phyloP scores from a whole-genome alignment of 2,888 invertebrate species.

The Tricholauxania praeusta region DNA sequence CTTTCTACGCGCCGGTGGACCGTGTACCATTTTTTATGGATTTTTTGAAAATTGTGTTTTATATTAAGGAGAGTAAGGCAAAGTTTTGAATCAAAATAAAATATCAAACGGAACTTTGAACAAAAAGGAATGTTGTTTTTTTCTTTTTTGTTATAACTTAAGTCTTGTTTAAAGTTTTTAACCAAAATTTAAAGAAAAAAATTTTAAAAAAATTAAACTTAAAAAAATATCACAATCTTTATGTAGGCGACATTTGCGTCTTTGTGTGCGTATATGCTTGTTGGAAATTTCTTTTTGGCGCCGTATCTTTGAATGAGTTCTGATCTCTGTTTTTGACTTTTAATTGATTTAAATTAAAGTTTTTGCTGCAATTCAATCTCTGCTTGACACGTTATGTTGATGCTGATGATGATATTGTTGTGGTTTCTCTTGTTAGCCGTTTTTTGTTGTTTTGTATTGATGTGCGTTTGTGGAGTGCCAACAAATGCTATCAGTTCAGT shows the following conservation, averaged over 20 bases:
- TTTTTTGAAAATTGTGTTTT: not conserved
- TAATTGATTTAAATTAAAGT: slow-evolving; percentile 1
- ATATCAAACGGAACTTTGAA: not conserved
- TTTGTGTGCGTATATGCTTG: not conserved
- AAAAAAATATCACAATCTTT: slow-evolving; percentile 11
- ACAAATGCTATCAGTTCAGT: slow-evolving; percentile 8
- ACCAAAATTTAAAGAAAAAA: not conserved
- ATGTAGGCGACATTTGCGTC: not conserved
- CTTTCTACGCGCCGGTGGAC: slow-evolving; percentile 62
- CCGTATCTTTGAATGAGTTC: not conserved
- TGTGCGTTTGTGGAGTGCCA: slow-evolving; percentile 17
- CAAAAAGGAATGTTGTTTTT: slow-evolving; percentile 11
- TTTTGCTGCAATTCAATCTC: slow-evolving; percentile 13
- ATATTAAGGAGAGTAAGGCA: not conserved
- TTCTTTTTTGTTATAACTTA: not conserved
- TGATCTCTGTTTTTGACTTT: not conserved
- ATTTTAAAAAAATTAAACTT: not conserved
- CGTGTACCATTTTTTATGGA: slow-evolving; percentile 63
- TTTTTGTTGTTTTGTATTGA: slow-evolving; percentile 3
- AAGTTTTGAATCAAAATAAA: not conserved
- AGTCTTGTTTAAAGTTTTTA: not conserved
- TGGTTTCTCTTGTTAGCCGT: slow-evolving; percentile 9
- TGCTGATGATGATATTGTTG: slow-evolving; percentile 16
- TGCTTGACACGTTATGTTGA: not conserved
- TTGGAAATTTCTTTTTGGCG: not conserved